These are phyloP conservation scores for Myzus persicae DNA, from an alignment of 1,140 invertebrate species.

Conservation along the genomic window DNA sequence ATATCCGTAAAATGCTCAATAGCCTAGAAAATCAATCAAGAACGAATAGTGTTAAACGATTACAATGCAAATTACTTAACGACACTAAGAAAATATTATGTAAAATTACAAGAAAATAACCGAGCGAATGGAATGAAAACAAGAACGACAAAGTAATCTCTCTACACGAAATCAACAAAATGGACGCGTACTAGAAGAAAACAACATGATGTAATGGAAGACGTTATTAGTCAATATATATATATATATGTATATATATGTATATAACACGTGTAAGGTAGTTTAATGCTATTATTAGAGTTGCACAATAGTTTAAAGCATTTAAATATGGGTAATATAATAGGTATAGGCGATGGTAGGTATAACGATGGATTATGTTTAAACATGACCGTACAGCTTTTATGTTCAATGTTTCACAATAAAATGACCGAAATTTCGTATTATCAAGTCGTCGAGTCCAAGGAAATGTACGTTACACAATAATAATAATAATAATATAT, in stretches of 20 bases:
- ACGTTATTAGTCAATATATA: slow-evolving; percentile 48
- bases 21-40: slow-evolving; percentile 12
- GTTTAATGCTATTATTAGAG: not conserved
- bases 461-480: not conserved
- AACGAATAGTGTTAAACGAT: not conserved
- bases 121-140: not conserved
- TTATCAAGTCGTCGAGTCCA: not conserved
- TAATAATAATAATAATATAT: not conserved
- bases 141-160: not conserved
- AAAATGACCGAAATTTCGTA: slow-evolving; percentile 1
- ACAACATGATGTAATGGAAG: slow-evolving; percentile 36
- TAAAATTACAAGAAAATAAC: slow-evolving; percentile 19
- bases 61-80: not conserved
- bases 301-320: not conserved
- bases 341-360: not conserved
- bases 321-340: not conserved
- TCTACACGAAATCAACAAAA: slow-evolving; percentile 13
- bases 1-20: not conserved
- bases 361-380: slow-evolving; percentile 5
- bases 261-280: slow-evolving; percentile 7
- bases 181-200: slow-evolving; percentile 15
- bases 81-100: not conserved
- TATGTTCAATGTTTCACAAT: not conserved
- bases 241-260: slow-evolving; percentile 15
- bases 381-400: not conserved